Evolutionary conservation across 2,797 vertebrate genomes (phyloP).

Genomic region (Psittacula echo): DNA sequence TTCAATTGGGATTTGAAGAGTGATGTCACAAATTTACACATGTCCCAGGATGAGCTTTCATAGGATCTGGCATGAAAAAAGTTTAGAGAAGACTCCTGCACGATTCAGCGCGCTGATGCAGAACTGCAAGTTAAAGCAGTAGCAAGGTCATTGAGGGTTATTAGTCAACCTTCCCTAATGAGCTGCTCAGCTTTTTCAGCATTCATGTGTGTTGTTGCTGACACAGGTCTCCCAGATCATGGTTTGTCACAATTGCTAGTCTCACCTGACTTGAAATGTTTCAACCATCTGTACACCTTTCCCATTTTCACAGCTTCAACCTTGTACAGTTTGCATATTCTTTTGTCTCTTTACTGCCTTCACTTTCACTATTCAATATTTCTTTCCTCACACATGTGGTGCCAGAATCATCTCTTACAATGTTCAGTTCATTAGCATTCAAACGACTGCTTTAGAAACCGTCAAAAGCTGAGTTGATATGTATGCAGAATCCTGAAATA

Average conservation of each 20-base stretch:
- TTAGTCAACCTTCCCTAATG: constrained; percentile 61
- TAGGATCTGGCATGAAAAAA: neutral
- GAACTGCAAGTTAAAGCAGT: constrained; percentile 45
- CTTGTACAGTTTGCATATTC: constrained; percentile 16
- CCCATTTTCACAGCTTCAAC: constrained; percentile 57
- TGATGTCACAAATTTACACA: neutral
- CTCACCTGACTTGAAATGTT: constrained; percentile 68
- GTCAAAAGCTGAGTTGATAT: neutral
- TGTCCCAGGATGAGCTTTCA: neutral
- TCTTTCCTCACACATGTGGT: neutral
- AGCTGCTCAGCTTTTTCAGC: constrained; percentile 67
- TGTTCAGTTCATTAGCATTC: neutral
- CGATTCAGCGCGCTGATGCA: constrained; percentile 17
- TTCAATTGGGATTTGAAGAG: neutral
- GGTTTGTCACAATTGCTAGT: constrained; percentile 67
- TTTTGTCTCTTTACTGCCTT: neutral
- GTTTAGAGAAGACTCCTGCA: neutral
- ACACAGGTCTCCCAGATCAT: constrained; percentile 64
- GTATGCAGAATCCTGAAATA: neutral
- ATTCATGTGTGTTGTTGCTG: constrained; percentile 62
- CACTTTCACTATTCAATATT: neutral
- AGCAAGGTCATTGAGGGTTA: constrained; percentile 63
- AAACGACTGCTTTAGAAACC: neutral
- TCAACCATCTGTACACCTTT: constrained; percentile 68
- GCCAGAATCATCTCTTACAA: neutral